phyloP scores from a whole-genome alignment of 1,140 invertebrate genomes.

The Frieseomelitta varia region DNA sequence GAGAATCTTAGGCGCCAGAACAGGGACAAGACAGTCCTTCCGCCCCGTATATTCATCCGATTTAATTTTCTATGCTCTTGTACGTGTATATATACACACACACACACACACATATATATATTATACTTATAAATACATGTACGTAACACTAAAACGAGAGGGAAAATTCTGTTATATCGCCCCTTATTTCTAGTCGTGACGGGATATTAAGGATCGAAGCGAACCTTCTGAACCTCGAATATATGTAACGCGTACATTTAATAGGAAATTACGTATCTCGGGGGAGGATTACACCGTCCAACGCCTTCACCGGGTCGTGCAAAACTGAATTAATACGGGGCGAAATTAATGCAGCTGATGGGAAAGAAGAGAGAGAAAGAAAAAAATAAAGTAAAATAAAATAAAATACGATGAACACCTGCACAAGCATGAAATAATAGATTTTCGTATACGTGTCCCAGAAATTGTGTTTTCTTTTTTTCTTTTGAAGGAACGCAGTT shows the following conservation, averaged over 20 bases:
- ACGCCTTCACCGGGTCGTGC: not conserved
- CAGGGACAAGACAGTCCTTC: not conserved
- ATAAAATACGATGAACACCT: not conserved
- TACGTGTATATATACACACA: slow-evolving; percentile 1
- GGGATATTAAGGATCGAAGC: slow-evolving; percentile 25
- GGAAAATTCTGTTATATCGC: not conserved
- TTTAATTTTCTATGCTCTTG: slow-evolving; percentile 10
- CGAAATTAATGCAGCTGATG: no score
- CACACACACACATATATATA: no score
- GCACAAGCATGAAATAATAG: not conserved
- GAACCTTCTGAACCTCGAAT: slow-evolving; percentile 11
- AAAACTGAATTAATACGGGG: no score
- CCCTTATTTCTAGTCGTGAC: slow-evolving; percentile 29
- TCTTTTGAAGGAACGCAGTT: not conserved
- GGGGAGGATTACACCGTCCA: slow-evolving; percentile 5
- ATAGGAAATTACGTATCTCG: slow-evolving; percentile 15
- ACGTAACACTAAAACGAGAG: slow-evolving; percentile 13
- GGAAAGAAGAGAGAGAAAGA: not conserved
- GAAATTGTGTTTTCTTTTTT: not conserved
- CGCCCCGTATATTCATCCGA: not conserved
- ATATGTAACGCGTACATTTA: not conserved
- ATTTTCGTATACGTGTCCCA: not conserved
- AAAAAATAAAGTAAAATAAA: not conserved
- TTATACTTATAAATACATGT: slow-evolving; percentile 6
- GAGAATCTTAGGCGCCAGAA: slow-evolving; percentile 4